A percentile compares a stretch with the other conserved stretches of the same genome.
These are phyloP conservation scores for Crambe crambe DNA, from an alignment of 37 sponge, comb jelly and placozoan species.

Conservation along the genomic window DNA sequence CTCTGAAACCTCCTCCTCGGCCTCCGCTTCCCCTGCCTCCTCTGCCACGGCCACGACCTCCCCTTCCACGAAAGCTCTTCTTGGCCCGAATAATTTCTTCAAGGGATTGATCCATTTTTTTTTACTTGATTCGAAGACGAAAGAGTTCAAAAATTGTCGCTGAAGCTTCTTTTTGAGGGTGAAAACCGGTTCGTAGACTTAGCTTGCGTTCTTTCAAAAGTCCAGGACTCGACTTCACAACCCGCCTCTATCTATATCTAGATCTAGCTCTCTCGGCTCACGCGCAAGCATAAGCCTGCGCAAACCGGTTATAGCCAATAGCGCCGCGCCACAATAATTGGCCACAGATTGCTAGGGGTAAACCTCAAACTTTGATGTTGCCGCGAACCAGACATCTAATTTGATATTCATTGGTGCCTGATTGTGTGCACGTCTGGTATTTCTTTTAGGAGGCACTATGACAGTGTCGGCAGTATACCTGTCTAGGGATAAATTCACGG, in stretches of 20 bases:
- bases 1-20: constrained; percentile 14
- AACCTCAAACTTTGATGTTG: constrained; percentile 7
- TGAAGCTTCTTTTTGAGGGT: too few relatives aligned
- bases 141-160: too few relatives aligned
- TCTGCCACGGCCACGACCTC: constrained; percentile 33
- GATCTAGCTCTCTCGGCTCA: too few relatives aligned
- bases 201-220: too few relatives aligned
- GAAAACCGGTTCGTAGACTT: too few relatives aligned
- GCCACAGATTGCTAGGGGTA: background rate
- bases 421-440: constrained; percentile 23
- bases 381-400: constrained; percentile 24
- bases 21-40: constrained; percentile 29
- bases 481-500: constrained; percentile 13
- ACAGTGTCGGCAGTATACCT: background rate
- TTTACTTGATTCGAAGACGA: too few relatives aligned
- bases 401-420: constrained; percentile 31
- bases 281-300: too few relatives aligned
- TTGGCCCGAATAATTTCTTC: constrained; percentile 87
- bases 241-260: too few relatives aligned
- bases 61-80: background rate
- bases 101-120: constrained; percentile 32
- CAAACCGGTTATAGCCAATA: background rate
- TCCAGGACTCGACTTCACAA: too few relatives aligned
- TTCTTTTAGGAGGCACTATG: background rate
- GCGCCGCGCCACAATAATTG: background rate